These are phyloP conservation scores for Campoplex capitator DNA, from an alignment of 2,888 invertebrate genomes.

Conservation along the genomic window DNA sequence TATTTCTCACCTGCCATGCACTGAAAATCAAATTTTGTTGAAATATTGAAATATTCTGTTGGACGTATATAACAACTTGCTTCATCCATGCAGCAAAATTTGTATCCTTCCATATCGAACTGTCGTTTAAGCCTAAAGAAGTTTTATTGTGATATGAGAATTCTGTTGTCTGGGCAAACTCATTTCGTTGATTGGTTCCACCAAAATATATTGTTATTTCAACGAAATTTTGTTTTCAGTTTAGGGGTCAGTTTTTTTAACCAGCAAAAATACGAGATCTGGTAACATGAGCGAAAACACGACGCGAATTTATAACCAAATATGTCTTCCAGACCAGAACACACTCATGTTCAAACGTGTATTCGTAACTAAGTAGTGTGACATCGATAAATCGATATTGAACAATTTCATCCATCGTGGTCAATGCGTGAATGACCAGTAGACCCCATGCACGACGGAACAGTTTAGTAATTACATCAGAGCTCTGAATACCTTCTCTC, in stretches of 20 bases:
- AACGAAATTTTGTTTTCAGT: too few relatives aligned
- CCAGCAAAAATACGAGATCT: not conserved
- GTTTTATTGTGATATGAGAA: too few relatives aligned
- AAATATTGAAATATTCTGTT: too few relatives aligned
- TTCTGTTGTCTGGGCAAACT: too few relatives aligned
- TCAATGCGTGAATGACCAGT: constrained; percentile 46
- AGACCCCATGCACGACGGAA: constrained; percentile 50
- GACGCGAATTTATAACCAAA: not conserved
- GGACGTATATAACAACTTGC: too few relatives aligned
- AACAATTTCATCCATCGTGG: constrained; percentile 57
- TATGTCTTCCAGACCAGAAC: not conserved
- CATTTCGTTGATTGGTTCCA: too few relatives aligned
- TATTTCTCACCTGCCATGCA: too few relatives aligned
- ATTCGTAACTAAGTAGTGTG: not conserved
- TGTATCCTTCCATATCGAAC: too few relatives aligned
- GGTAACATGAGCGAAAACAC: not conserved
- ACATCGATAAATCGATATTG: constrained; percentile 59
- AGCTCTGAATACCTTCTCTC: constrained; percentile 32
- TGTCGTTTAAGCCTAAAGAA: too few relatives aligned
- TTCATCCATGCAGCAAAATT: too few relatives aligned
- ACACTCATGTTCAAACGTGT: not conserved
- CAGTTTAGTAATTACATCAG: constrained; percentile 55
- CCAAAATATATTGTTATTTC: too few relatives aligned
- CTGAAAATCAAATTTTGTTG: too few relatives aligned
- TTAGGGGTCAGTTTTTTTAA: not conserved